Percentiles rank a stretch among this genome's conserved stretches.
Evolutionary conservation across 92 coral and sea anemone species (phyloP).

Genomic region (Epizoanthus fatuus): DNA sequence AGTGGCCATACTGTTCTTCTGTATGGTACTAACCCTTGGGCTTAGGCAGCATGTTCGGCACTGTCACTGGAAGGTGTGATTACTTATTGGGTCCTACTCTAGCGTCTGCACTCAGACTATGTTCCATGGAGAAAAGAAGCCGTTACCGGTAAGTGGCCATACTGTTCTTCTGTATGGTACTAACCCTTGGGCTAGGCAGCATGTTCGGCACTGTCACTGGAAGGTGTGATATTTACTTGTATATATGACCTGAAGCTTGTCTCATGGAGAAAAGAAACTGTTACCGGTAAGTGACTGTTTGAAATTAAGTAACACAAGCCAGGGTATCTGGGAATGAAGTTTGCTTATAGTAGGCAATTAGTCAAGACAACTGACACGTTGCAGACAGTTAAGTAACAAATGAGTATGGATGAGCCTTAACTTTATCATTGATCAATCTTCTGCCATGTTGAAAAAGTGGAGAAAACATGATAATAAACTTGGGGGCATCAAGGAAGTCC

Average conservation of each 20-base stretch:
- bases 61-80: conserved; percentile 83
- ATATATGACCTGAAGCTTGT: conserved; percentile 87
- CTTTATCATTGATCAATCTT: no score
- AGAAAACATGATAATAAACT: no score
- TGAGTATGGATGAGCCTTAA: no score
- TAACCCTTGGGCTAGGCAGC: conserved; percentile 95
- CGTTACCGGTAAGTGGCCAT: conserved; percentile 55
- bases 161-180: conserved; percentile 93
- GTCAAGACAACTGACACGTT: no score
- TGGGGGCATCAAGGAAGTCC: no score
- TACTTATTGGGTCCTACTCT: conserved; percentile 81
- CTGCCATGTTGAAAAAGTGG: no score
- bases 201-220: conserved; percentile 98
- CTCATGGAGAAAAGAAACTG: conserved; percentile 85
- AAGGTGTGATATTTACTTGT: conserved; percentile 93
- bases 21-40: conserved; percentile 95
- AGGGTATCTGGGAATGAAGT: no score
- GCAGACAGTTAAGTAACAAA: no score
- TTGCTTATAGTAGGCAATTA: no score
- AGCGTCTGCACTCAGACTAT: no score
- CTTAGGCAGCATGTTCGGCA: conserved; percentile 99
- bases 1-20: conserved; percentile 90
- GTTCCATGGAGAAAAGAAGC: conserved; percentile 51
- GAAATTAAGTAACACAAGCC: no score
- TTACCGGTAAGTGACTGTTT: conserved; percentile 70